phyloP scores from a whole-genome alignment of 2,888 invertebrate species.

The Phaedon cochleariae region DNA sequence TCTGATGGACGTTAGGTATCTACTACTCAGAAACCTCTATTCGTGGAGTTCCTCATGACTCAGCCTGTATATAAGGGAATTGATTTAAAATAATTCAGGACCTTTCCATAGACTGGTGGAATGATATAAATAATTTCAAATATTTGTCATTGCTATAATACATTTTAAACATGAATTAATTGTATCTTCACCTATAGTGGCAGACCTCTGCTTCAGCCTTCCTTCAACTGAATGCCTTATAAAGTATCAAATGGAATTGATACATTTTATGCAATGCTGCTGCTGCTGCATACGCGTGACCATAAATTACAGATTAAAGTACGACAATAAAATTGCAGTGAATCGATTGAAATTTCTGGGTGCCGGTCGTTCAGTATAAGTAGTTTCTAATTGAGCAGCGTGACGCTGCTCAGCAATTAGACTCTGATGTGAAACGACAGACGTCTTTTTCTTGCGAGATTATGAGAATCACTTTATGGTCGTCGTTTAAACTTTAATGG shows the following conservation, averaged over 20 bases:
- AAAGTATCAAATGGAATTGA: background rate
- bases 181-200: too few relatives aligned
- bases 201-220: too few relatives aligned
- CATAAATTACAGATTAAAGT: background rate
- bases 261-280: background rate
- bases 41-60: too few relatives aligned
- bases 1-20: too few relatives aligned
- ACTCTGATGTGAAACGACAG: background rate
- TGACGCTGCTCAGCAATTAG: background rate
- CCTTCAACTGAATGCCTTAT: too few relatives aligned
- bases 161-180: too few relatives aligned
- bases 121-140: too few relatives aligned
- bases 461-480: slow-evolving; percentile 11
- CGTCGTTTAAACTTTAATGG: slow-evolving; percentile 12
- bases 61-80: too few relatives aligned
- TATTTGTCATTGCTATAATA: too few relatives aligned
- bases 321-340: background rate
- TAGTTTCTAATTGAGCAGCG: background rate
- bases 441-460: background rate
- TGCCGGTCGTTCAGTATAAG: background rate
- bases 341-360: background rate
- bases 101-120: too few relatives aligned
- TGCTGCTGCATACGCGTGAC: background rate
- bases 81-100: too few relatives aligned
- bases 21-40: too few relatives aligned